Conservation (phyloP, 2,888 invertebrate genomes). For the Parthenolecanium corni region DNA sequence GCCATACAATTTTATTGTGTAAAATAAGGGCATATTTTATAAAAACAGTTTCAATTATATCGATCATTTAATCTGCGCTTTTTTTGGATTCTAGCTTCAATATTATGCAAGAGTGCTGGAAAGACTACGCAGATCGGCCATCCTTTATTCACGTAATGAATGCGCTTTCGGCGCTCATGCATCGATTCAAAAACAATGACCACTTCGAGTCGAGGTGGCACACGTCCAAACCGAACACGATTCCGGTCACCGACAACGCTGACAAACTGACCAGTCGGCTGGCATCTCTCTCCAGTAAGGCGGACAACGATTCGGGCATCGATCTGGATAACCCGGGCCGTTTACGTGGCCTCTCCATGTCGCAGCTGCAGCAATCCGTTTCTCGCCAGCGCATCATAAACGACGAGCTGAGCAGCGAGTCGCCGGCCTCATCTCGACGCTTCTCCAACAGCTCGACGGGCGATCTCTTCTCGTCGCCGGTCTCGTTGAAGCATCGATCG, state of each 20-base stretch:
- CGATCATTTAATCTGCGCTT: too few species aligned
- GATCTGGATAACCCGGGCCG: conserved; percentile 33
- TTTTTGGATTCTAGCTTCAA: conserved; percentile 6
- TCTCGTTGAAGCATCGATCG: conserved; percentile 34
- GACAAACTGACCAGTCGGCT: conserved; percentile 30
- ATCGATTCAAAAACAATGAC: conserved; percentile 43
- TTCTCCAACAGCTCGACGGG: conserved; percentile 34
- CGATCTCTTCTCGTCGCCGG: conserved; percentile 33
- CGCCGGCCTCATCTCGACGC: conserved; percentile 22
- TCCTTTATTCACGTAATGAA: conserved; percentile 42
- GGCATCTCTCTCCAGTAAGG: conserved; percentile 29
- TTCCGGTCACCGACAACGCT: conserved; percentile 44
- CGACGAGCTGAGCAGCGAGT: conserved; percentile 21
- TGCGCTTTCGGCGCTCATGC: conserved; percentile 42
- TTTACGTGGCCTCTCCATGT: conserved; percentile 15
- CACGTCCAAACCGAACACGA: conserved; percentile 52
- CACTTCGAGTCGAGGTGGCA: conserved; percentile 70
- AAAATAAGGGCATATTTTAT: too few species aligned
- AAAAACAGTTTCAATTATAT: too few species aligned
- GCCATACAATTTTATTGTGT: too few species aligned
- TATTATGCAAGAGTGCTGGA: conserved; percentile 59
- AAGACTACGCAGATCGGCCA: conserved; percentile 39
- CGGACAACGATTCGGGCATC: conserved; percentile 35
- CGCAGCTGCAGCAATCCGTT: conserved; percentile 26
- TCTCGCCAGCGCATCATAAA: background rate